phyloP scores from a whole-genome alignment of 2,113 vertebrate genomes.

The Vimba vimba region DNA sequence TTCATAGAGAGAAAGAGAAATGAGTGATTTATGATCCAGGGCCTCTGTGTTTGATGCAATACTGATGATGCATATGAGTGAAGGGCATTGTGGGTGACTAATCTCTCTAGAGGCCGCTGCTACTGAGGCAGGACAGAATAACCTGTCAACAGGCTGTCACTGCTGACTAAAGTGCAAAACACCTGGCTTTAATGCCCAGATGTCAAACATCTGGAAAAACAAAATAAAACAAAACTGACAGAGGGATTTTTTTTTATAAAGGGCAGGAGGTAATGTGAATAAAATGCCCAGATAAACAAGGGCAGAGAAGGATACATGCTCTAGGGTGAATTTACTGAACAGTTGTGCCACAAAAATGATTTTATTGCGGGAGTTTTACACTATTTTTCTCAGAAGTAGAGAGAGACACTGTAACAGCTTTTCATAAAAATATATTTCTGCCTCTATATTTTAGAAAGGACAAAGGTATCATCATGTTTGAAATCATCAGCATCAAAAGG shows the following conservation, averaged over 20 bases:
- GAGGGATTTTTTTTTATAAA: conserved; percentile 27
- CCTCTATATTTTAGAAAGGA: too few species aligned
- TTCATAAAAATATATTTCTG: too few species aligned
- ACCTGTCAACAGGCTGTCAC: conserved; percentile 56
- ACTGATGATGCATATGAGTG: conserved; percentile 43
- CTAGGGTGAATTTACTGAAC: background rate
- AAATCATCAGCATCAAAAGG: too few species aligned
- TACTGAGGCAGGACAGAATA: conserved; percentile 37
- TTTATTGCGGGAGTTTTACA: background rate
- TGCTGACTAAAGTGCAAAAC: conserved; percentile 52
- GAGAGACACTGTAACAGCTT: background rate
- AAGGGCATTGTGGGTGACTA: conserved; percentile 45
- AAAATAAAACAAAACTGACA: conserved; percentile 49
- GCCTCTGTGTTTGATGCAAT: conserved; percentile 15
- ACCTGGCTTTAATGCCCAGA: conserved; percentile 49
- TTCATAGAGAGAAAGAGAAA: conserved; percentile 33
- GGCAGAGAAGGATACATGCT: conserved; percentile 4
- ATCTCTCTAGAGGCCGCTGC: conserved; percentile 45
- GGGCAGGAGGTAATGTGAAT: conserved; percentile 31
- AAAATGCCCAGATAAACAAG: conserved; percentile 25
- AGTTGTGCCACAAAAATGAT: background rate
- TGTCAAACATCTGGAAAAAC: conserved; percentile 52
- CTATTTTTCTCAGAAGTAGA: background rate
- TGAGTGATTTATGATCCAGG: conserved; percentile 27
- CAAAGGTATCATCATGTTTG: too few species aligned